These are phyloP conservation scores for Parazoanthus swiftii DNA, from an alignment of 92 coral and sea anemone genomes.

Conservation along the genomic window DNA sequence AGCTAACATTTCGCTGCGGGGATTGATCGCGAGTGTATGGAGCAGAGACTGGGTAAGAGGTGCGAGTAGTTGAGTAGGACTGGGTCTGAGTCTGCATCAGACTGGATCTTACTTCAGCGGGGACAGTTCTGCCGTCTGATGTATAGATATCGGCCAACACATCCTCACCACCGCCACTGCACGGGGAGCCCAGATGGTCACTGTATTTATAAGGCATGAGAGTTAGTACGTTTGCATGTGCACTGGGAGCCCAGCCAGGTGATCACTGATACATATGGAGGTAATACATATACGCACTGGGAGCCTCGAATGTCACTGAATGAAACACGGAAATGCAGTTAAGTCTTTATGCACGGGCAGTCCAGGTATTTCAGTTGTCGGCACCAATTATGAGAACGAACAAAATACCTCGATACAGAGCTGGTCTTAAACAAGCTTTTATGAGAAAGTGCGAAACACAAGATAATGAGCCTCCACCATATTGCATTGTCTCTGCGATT, in stretches of 20 bases:
- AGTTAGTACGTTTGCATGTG: not conserved
- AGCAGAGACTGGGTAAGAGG: conserved; percentile 47
- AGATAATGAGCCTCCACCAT: no score
- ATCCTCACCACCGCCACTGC: conserved; percentile 94
- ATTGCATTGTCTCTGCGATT: no score
- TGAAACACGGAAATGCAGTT: no score
- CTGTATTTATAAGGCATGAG: conserved; percentile 41
- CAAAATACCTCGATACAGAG: no score
- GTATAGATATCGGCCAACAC: conserved; percentile 95
- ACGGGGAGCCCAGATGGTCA: conserved; percentile 89
- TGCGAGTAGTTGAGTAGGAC: conserved; percentile 47
- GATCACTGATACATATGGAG: no score
- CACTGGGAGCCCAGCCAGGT: not conserved
- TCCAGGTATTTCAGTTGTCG: no score
- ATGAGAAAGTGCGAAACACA: no score
- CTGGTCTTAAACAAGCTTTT: no score
- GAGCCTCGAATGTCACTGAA: not conserved
- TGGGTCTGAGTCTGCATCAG: conserved; percentile 50
- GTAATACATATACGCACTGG: not conserved
- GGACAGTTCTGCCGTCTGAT: conserved; percentile 89
- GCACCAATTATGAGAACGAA: no score
- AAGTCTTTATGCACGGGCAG: not conserved
- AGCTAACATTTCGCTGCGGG: conserved; percentile 46
- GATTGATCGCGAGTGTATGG: conserved; percentile 42
- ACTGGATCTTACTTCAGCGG: conserved; percentile 90